A percentile compares a stretch with the other conserved stretches of the same genome.
Conservation (phyloP, 2,888 invertebrate genomes). For the Mimas tiliae region DNA sequence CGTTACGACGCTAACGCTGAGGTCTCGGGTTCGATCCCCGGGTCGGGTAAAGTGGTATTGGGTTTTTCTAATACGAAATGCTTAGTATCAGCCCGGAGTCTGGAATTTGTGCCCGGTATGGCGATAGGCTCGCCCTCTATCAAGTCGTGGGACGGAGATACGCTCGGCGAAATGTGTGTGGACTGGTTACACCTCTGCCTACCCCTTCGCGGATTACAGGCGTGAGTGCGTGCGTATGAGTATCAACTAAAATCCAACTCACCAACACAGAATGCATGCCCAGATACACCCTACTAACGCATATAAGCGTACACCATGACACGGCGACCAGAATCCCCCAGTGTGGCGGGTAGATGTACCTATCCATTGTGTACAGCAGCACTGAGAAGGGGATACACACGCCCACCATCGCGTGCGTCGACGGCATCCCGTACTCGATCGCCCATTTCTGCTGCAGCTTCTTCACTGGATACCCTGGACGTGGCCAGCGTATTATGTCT, state of each 20-base stretch:
- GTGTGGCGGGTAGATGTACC: constrained; percentile 89
- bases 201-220: no score
- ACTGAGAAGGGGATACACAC: constrained; percentile 95
- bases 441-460: constrained; percentile 95
- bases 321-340: constrained; percentile 85
- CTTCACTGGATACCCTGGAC: constrained; percentile 93
- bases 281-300: constrained; percentile 93
- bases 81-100: no score
- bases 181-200: no score
- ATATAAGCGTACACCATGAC: constrained; percentile 90
- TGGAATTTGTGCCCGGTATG: no score
- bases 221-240: no score
- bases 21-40: no score
- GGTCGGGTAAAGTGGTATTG: no score
- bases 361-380: constrained; percentile 90
- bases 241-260: constrained; percentile 57
- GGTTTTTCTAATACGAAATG: no score
- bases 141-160: no score
- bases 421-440: constrained; percentile 97
- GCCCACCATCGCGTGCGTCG: constrained; percentile 96
- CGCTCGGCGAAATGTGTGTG: no score
- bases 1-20: no score
- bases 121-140: no score
- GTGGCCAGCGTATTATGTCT: constrained; percentile 93
- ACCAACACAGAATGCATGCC: constrained; percentile 97